These are phyloP conservation scores for Tipula confusa DNA, from an alignment of 2,888 invertebrate genomes.

Conservation along the genomic window DNA sequence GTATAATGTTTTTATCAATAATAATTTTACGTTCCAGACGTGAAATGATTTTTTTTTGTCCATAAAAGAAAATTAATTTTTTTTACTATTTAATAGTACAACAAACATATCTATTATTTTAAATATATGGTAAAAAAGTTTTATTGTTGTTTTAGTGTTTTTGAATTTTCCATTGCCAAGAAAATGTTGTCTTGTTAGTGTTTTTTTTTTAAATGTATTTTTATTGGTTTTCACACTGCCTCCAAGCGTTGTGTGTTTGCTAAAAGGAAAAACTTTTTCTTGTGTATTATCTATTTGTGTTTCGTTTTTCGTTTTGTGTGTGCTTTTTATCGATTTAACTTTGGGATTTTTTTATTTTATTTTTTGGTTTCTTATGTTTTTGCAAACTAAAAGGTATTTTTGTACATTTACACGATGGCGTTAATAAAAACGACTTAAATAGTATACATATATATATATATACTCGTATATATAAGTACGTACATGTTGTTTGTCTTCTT, in stretches of 20 bases:
- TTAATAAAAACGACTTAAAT: background rate
- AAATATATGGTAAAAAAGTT: background rate
- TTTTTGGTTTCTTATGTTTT: background rate
- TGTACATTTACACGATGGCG: background rate
- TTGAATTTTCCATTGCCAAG: background rate
- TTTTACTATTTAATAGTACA: background rate
- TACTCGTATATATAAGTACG: background rate
- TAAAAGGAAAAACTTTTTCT: background rate
- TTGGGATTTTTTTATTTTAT: background rate
- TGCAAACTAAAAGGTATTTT: background rate
- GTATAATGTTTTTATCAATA: background rate
- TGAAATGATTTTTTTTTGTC: background rate
- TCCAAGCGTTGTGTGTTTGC: background rate
- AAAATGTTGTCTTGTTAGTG: background rate
- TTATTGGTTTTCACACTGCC: background rate
- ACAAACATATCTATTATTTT: background rate
- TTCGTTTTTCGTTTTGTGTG: background rate
- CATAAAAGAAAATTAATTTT: background rate
- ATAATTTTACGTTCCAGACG: background rate
- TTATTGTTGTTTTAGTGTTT: background rate
- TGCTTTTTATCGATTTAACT: constrained; percentile 12
- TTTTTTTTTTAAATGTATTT: no score
- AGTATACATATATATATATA: background rate
- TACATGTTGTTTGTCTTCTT: background rate
- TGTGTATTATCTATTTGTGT: background rate